Base-by-base conservation (phyloP, 2,888 invertebrate genomes). In the Andricus curvator region DNA sequence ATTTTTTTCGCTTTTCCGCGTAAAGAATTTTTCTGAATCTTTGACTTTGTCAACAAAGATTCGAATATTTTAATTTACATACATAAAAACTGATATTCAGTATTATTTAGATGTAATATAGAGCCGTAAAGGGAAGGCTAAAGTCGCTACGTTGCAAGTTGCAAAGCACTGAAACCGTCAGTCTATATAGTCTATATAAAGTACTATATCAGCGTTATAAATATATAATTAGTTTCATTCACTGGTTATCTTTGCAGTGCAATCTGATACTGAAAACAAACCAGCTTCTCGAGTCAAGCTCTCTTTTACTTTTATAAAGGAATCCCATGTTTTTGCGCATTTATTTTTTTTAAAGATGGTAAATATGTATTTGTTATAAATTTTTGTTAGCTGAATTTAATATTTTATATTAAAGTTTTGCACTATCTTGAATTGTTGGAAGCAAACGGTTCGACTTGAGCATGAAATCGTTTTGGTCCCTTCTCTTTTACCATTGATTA, bases 391-490 rank as follows among this genome's bases (percentile, higher is more conserved):
- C 64, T 64, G 29, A 64, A 2, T 64, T 22, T 29, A 29, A 64
- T 64, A 29, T 17, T 15, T 64, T 22, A 25, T 22, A 22, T 68
- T 9, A 9, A 41, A 67, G 3, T 29, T 68, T 48, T 68, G 44
- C 44, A 68, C 22, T 17, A 25, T 22, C 25, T 13, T 68, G 4
- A 9, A n/a, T 74, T 17, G 33, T 33, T 51, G 56, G 74, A 74
- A 56, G 74, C 13, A 74, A 74, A 74, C 22, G 33, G 56, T 74
- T 56, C 22, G 37, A 74, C 33, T 74, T 74, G 74, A 74, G 74
- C 74, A 56, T 25, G 51, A 74, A 56, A 33, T 56, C 33, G 74
- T 33, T 56, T 74, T 56, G 74, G 74, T 74, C 74, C 74, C 74
- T 74, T 74, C 37, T 74, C 37, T 74, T 25, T 68, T 68, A 68